phyloP scores from a whole-genome alignment of 2,797 vertebrate species.

The Percopsis omiscomaycus region DNA sequence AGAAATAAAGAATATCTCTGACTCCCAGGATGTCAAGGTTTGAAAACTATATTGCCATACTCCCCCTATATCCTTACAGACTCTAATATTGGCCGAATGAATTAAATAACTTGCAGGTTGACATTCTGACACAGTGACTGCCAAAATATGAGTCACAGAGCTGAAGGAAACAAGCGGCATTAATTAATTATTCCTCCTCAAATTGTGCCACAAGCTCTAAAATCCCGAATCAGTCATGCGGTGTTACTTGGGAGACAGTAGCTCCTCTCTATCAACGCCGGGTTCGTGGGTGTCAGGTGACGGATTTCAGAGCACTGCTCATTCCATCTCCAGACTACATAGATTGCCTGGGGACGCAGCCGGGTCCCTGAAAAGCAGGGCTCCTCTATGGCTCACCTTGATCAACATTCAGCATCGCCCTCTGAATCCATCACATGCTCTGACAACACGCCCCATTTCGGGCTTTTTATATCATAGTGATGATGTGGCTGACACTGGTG shows the following conservation, averaged over 20 bases:
- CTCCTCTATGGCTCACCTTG: constrained; percentile 76
- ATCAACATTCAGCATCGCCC: constrained; percentile 76
- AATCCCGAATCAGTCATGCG: constrained; percentile 56
- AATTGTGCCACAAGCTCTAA: constrained; percentile 44
- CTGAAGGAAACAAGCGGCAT: constrained; percentile 31
- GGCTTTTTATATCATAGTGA: constrained; percentile 63
- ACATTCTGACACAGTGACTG: not conserved
- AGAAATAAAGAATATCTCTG: not conserved
- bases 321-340: constrained; percentile 72
- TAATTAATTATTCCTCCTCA: constrained; percentile 53
- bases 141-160: constrained; percentile 2
- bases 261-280: constrained; percentile 66
- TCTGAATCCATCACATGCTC: constrained; percentile 68
- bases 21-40: not conserved
- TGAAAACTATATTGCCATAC: not conserved
- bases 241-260: constrained; percentile 51
- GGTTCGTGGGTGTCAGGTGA: constrained; percentile 64
- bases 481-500: constrained; percentile 50
- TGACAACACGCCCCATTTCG: constrained; percentile 67
- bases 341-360: constrained; percentile 77
- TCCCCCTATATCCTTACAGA: not conserved
- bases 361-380: constrained; percentile 72
- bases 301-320: constrained; percentile 68
- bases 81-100: not conserved
- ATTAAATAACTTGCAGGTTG: not conserved